Base-by-base conservation (phyloP, 2,113 vertebrate genomes). In the Hyperopisus bebe region DNA sequence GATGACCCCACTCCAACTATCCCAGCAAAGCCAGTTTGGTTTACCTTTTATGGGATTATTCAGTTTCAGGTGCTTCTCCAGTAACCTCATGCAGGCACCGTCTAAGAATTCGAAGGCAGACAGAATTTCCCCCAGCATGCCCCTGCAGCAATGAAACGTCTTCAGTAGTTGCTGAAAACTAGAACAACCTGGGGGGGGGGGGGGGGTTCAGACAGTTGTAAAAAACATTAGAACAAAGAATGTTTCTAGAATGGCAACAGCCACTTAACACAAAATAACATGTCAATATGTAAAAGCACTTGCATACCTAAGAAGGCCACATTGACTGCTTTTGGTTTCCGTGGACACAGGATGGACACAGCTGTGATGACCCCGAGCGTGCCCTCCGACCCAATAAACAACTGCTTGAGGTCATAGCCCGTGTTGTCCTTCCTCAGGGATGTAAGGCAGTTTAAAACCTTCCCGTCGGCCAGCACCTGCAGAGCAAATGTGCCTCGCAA, bases 41-140 rank as follows among this genome's bases (percentile, higher is more conserved):
- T 58, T 97, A 99, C 98, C 98, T 94, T 91, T 91, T 39, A 99
- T 96, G 0, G 98, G 98, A 90, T 94, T 96, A 89, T 92, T n/a
- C 10, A 99, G 95, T 44, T 94, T 95, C 19, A 99, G 96, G 90
- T 99, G 96, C 0, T 89, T 96, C 89, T 95, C 92, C 1, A 99
- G 96, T 91, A 99, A 17, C 77, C 94, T 94, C 97, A 99, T 97
- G 91, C 97, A 99, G 62, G 96, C 96, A 4, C 96, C 92, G 53
- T 99, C 98, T 94, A 99, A 94, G 94, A 99, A 99, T 92, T 99
- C 98, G 0, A 92, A 99, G 0, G 98, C 98, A 0, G 98, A 99
- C 86, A 99, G 95, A 92, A 98, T 97, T 93, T 99, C 98, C 0
- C 98, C 98, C 94, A 99, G 95, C 96, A 97, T 97, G 86, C 93